Conservation (phyloP, 2,888 invertebrate genomes). For the Macrophya alboannulata region DNA sequence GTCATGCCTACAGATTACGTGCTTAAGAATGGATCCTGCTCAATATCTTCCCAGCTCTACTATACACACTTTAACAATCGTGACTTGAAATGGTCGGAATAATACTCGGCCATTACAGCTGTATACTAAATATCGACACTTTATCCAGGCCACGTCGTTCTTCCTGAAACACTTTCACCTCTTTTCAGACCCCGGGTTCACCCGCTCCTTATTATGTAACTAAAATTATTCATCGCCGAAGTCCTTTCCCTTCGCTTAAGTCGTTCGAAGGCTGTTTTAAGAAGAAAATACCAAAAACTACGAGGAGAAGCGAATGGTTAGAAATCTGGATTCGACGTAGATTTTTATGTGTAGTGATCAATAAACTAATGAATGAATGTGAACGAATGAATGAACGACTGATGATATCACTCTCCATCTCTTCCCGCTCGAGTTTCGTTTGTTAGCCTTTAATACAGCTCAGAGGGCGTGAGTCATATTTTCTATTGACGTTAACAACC, state of each 20-base stretch:
- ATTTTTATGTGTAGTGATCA: background rate
- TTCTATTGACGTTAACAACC: constrained; percentile 71
- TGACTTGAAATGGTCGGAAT: constrained; percentile 42
- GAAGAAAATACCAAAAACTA: background rate
- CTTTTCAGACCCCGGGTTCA: constrained; percentile 19
- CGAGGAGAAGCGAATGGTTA: too few species aligned
- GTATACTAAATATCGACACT: constrained; percentile 44
- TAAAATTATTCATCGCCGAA: background rate
- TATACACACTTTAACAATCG: constrained; percentile 26
- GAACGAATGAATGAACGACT: background rate
- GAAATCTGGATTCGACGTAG: too few species aligned
- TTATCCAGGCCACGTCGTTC: constrained; percentile 15
- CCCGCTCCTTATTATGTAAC: constrained; percentile 19
- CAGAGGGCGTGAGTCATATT: constrained; percentile 68
- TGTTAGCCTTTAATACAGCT: background rate
- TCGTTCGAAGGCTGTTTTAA: too few species aligned
- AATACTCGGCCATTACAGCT: constrained; percentile 11
- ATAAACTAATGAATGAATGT: constrained; percentile 26
- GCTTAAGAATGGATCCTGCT: constrained; percentile 5
- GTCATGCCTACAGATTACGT: constrained; percentile 20
- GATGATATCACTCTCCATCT: constrained; percentile 68
- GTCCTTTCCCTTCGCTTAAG: background rate
- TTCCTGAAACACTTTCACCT: constrained; percentile 45
- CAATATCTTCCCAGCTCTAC: background rate
- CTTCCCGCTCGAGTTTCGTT: background rate